phyloP scores from a whole-genome alignment of 2,113 vertebrate genomes.

The Oryzias javanicus region DNA sequence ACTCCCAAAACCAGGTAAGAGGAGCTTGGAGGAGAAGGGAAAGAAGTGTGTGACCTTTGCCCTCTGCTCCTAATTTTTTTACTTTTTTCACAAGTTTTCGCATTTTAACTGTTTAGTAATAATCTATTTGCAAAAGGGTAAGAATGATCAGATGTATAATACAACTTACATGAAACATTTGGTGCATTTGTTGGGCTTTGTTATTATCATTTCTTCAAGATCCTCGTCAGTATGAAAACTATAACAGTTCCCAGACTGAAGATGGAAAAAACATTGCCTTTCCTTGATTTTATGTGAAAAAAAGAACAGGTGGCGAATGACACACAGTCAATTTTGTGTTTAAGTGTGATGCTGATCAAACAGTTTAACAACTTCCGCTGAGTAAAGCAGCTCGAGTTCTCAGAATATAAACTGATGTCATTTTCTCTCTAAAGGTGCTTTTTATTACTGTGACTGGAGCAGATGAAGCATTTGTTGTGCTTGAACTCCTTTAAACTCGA shows the following conservation, averaged over 20 bases:
- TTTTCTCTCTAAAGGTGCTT: no score
- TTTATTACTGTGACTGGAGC: background rate
- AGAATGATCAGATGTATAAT: background rate
- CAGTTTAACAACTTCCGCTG: background rate
- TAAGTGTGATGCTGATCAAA: background rate
- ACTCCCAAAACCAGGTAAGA: slow-evolving; percentile 58
- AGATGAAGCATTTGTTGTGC: background rate
- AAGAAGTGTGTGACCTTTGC: slow-evolving; percentile 47
- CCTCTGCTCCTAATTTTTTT: slow-evolving; percentile 23
- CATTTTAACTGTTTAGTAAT: background rate
- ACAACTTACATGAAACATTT: no score
- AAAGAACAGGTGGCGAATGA: background rate
- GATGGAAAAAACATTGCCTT: no score
- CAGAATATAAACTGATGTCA: no score
- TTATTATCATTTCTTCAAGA: no score
- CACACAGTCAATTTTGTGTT: background rate
- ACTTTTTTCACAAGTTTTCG: background rate
- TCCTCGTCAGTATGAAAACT: no score
- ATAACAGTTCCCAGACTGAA: no score
- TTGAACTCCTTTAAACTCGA: background rate
- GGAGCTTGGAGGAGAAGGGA: background rate
- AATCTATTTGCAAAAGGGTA: background rate
- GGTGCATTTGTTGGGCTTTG: no score
- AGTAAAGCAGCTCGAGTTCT: no score
- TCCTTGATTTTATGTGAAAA: background rate